These are phyloP conservation scores for Cryptophagus acutangulus DNA, from an alignment of 2,888 invertebrate species.

Conservation along the genomic window DNA sequence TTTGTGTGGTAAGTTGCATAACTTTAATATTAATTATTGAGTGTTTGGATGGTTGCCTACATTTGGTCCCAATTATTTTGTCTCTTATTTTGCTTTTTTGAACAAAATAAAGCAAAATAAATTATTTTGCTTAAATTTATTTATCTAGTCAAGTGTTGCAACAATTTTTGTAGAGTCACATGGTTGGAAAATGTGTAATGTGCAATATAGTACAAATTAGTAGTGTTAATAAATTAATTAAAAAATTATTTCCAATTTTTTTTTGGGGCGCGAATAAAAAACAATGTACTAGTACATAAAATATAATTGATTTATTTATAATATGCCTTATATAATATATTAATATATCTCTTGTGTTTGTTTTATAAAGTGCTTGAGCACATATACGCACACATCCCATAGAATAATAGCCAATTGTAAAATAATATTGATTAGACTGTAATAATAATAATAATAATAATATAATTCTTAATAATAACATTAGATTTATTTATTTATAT, in stretches of 20 bases:
- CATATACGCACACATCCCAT: conserved; percentile 21
- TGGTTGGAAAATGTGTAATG: background rate
- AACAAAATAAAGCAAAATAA: too few species aligned
- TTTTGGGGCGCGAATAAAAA: conserved; percentile 20
- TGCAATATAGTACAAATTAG: conserved; percentile 1
- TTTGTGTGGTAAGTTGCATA: too few species aligned
- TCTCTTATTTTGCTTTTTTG: too few species aligned
- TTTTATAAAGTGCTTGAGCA: conserved; percentile 24
- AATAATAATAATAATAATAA: too few species aligned
- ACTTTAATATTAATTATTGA: too few species aligned
- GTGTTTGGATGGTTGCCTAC: too few species aligned
- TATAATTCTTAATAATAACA: conserved; percentile 41
- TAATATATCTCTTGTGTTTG: conserved; percentile 36
- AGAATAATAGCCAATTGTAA: conserved; percentile 34
- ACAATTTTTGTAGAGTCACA: background rate
- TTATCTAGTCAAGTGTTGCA: too few species aligned
- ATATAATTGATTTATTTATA: conserved; percentile 48
- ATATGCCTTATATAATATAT: conserved; percentile 36
- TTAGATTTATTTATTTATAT: conserved; percentile 36
- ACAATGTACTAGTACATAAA: conserved; percentile 43
- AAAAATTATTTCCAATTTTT: too few species aligned
- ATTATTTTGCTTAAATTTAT: too few species aligned
- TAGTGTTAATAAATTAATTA: background rate
- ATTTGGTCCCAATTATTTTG: too few species aligned
- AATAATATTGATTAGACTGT: conserved; percentile 46